Evolutionary conservation across 2,888 invertebrate species (phyloP).

Genomic region (Melinaea menophilus): DNA sequence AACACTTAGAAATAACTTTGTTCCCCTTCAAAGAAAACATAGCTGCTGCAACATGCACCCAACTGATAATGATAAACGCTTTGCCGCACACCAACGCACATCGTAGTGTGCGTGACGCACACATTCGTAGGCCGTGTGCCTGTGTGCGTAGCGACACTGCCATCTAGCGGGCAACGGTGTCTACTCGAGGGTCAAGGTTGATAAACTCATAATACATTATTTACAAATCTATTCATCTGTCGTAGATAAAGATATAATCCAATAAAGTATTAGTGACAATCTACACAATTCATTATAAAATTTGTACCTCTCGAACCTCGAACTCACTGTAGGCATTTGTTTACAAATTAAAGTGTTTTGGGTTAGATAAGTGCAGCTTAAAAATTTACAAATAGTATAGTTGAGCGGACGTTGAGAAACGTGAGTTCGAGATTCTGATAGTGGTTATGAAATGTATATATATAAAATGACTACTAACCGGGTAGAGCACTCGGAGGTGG

Average conservation of each 20-base stretch:
- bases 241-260: conserved; percentile 15
- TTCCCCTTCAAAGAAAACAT: conserved; percentile 11
- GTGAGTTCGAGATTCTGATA: conserved; percentile 51
- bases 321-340: conserved; percentile 40
- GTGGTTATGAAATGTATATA: conserved; percentile 21
- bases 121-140: conserved; percentile 38
- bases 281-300: conserved; percentile 1
- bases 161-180: conserved; percentile 60
- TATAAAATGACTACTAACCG: conserved; percentile 58
- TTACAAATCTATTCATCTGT: conserved; percentile 57
- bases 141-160: conserved; percentile 56
- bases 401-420: conserved; percentile 54
- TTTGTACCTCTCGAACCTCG: conserved; percentile 30
- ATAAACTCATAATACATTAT: conserved; percentile 67
- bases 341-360: conserved; percentile 69
- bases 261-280: conserved; percentile 12
- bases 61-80: conserved; percentile 34
- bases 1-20: too few relatives aligned
- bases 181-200: conserved; percentile 63
- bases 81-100: conserved; percentile 26
- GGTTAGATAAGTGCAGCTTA: conserved; percentile 57
- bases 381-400: conserved; percentile 66
- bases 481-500: conserved; percentile 85
- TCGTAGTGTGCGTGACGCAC: conserved; percentile 54
- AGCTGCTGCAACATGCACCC: conserved; percentile 26